Conservation (phyloP, 1,140 invertebrate genomes). For the Aporrectodea caliginosa region DNA sequence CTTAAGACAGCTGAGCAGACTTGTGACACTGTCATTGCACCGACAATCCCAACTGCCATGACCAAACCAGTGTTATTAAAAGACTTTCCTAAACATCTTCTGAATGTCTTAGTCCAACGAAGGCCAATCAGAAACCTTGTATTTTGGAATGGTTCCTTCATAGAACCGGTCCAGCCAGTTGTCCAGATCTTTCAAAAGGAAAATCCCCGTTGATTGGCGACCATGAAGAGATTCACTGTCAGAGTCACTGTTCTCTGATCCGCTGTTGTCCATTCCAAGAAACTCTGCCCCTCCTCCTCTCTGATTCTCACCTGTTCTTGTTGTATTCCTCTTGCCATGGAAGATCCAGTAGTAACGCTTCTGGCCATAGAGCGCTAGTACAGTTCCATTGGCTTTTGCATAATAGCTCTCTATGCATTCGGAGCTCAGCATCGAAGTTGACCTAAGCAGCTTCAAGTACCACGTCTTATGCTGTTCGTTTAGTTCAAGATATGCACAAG, state of each 20-base stretch:
- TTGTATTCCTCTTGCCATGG: background rate
- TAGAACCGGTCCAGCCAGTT: slow-evolving; percentile 5
- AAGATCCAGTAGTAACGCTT: slow-evolving; percentile 7
- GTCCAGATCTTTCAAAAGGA: background rate
- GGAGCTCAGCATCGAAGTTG: background rate
- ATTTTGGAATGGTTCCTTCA: slow-evolving; percentile 8
- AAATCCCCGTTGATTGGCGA: background rate
- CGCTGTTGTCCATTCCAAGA: slow-evolving; percentile 10
- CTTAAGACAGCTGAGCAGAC: no score
- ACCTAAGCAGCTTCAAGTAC: background rate
- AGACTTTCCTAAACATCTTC: no score
- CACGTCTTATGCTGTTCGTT: background rate
- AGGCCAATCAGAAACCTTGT: slow-evolving; percentile 6
- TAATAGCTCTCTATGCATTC: background rate
- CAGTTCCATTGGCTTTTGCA: background rate
- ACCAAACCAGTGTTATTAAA: no score
- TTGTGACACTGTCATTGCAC: no score
- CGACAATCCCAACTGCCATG: no score
- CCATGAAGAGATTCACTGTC: background rate
- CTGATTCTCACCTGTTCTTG: background rate
- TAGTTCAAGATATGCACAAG: background rate
- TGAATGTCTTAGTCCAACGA: no score
- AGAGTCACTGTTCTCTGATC: background rate
- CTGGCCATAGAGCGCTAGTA: background rate
- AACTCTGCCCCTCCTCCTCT: background rate